Evolutionary conservation across 2,113 vertebrate species (phyloP), one percentile per base, ranked within the genome.

Genomic region (Engystomops pustulosus): DNA sequence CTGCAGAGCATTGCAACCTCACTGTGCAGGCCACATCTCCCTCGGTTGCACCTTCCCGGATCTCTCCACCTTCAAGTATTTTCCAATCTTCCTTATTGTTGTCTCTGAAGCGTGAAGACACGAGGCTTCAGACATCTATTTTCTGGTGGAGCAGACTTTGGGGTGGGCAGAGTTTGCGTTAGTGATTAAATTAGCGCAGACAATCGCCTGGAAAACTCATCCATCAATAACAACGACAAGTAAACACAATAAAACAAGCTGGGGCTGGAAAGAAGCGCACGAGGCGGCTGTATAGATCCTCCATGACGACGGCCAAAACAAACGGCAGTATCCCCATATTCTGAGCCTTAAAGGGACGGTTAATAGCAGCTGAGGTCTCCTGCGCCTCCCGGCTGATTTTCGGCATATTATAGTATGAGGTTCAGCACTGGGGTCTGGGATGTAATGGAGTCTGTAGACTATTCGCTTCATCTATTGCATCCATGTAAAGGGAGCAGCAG

Each of bases 101-200:
- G 34, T 71, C 15, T 71, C 8, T 45, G 69, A 44, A 23, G 10
- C 12, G 25, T 41, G 20, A 20, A 69, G 12, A 38, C 14, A 68
- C 17, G 4, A 2, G 30, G 18, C 18, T 4, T 68, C 20, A 23
- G 38, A 25, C n/a, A 45, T 25, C 44, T 0, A 45, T 72, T 72
- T 45, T 27, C 23, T 3, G 41, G 15, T 3, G 6, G 62, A 15
- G 27, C 41, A 45, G 69, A 23, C 41, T 72, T 72, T 72, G 23
- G 17, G 23, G 69, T 47, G 69, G 69, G 69, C 2, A 45, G 41
- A 72, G 38, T 45, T 36, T 67, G n/a, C 10, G 17, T 72, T 15
- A 45, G 69, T 72, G 38, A 72, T 72, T 72, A 72, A 45, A 47
- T 72, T 44, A 72, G 10, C 5, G 41, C n/a, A 72, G 38, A 72